These are phyloP conservation scores for Tenthredo distinguenda DNA, from an alignment of 2,888 invertebrate species.

Conservation along the genomic window DNA sequence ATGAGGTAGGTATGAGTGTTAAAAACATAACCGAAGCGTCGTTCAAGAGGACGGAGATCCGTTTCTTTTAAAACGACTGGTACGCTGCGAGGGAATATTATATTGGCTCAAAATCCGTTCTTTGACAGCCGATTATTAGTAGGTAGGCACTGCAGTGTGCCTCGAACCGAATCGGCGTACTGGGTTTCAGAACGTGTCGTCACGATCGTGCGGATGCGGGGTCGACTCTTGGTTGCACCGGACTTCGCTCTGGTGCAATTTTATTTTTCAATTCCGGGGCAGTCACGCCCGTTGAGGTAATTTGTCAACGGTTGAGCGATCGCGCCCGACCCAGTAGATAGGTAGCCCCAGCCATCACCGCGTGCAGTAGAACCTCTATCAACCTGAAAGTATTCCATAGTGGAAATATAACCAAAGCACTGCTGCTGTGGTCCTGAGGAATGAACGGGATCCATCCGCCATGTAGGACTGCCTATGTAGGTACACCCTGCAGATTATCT, in stretches of 20 bases:
- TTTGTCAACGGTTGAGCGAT: slow-evolving; percentile 47
- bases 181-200: slow-evolving; percentile 13
- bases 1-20: background rate
- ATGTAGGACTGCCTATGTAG: background rate
- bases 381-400: background rate
- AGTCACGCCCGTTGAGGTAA: slow-evolving; percentile 45
- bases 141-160: slow-evolving; percentile 3
- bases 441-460: background rate
- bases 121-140: too few relatives aligned
- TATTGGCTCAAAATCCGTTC: too few relatives aligned
- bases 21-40: background rate
- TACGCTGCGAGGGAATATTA: too few relatives aligned
- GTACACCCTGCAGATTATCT: background rate
- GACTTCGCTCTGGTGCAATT: background rate
- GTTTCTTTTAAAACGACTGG: too few relatives aligned
- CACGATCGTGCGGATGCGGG: slow-evolving; percentile 29
- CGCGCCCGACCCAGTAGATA: background rate
- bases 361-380: background rate
- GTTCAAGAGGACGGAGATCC: too few relatives aligned
- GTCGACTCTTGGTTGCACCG: background rate
- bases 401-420: too few relatives aligned
- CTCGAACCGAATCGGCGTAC: slow-evolving; percentile 13
- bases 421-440: background rate
- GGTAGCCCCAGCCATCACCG: background rate
- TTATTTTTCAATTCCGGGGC: slow-evolving; percentile 29